phyloP scores from a whole-genome alignment of 1,140 invertebrate species.

The Drosophila erecta region DNA sequence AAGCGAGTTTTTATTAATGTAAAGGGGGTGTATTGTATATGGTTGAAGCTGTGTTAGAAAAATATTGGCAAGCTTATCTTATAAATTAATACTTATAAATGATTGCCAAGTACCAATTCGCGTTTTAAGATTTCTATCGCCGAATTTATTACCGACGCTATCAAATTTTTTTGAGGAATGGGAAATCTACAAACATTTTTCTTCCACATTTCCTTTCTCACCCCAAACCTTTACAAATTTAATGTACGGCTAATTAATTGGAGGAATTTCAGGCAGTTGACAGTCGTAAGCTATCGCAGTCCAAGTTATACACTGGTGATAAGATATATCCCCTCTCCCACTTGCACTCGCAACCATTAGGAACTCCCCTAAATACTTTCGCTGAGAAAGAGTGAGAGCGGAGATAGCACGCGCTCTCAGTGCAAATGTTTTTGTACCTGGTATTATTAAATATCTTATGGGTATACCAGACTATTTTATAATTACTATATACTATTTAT shows the following conservation, averaged over 20 bases:
- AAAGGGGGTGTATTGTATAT: not conserved
- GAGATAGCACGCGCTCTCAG: constrained; percentile 46
- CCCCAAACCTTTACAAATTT: constrained; percentile 15
- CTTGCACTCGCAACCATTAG: constrained; percentile 8
- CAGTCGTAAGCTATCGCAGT: constrained; percentile 32
- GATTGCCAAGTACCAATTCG: not conserved
- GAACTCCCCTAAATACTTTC: constrained; percentile 50
- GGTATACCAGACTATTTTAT: too few species aligned
- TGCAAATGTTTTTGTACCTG: constrained; percentile 46
- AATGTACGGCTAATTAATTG: constrained; percentile 54
- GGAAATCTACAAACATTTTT: not conserved
- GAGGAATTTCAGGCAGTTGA: constrained; percentile 39
- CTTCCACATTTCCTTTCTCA: not conserved
- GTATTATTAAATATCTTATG: not conserved
- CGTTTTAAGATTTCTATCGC: not conserved
- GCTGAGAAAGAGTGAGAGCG: constrained; percentile 38
- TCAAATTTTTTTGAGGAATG: not conserved
- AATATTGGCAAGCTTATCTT: not conserved
- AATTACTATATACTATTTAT: too few species aligned
- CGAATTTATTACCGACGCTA: not conserved
- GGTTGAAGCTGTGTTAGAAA: not conserved
- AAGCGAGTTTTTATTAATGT: constrained; percentile 20
- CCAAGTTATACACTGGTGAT: constrained; percentile 42
- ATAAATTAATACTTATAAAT: not conserved
- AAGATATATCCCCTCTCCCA: constrained; percentile 47